Conservation (phyloP, 64 coral and sea anemone genomes). For the Pocillopora verrucosa region DNA sequence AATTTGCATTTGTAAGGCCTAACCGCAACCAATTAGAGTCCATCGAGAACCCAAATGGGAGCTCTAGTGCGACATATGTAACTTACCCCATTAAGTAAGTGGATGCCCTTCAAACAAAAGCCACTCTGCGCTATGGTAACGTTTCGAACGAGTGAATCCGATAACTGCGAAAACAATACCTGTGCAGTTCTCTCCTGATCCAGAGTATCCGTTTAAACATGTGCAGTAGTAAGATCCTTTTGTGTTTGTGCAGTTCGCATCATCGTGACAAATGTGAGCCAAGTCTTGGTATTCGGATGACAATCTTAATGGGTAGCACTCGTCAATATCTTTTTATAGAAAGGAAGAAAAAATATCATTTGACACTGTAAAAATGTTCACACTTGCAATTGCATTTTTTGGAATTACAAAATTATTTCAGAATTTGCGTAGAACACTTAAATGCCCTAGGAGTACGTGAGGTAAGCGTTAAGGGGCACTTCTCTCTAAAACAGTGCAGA, state of each 20-base stretch:
- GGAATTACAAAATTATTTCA: too few species aligned
- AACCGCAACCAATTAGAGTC: too few species aligned
- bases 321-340: slow-evolving; percentile 55
- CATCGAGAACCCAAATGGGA: too few species aligned
- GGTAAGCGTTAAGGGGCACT: background rate
- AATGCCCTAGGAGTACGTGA: background rate
- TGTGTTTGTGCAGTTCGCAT: slow-evolving; percentile 87
- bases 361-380: too few species aligned
- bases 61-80: too few species aligned
- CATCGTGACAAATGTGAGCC: slow-evolving; percentile 64
- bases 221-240: slow-evolving; percentile 72
- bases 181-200: slow-evolving; percentile 15
- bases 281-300: background rate
- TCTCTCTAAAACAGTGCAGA: background rate
- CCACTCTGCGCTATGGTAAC: background rate
- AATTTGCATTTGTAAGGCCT: too few species aligned
- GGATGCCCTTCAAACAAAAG: background rate
- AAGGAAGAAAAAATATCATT: background rate
- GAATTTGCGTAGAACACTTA: too few species aligned
- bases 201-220: slow-evolving; percentile 47
- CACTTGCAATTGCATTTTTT: too few species aligned
- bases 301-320: slow-evolving; percentile 42
- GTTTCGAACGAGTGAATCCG: too few species aligned
- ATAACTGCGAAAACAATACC: background rate
- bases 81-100: too few species aligned